A percentile compares a stretch with the other conserved stretches of the same genome.
phyloP scores from a whole-genome alignment of 2,113 vertebrate species.

The Chaetorhynchus papuensis region DNA sequence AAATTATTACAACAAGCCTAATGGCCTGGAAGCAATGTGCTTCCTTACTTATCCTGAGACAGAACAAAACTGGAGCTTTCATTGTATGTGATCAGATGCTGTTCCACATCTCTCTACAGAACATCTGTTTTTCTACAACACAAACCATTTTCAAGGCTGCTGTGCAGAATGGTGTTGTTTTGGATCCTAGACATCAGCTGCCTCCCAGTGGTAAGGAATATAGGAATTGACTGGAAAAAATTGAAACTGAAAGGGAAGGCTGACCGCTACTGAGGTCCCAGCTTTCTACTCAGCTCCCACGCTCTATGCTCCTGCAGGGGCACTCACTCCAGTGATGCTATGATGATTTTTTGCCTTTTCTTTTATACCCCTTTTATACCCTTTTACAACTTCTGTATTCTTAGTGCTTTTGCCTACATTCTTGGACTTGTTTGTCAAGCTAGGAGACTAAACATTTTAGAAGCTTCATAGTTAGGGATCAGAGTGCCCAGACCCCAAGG shows the following conservation, averaged over 20 bases:
- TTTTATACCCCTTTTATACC: too few species aligned
- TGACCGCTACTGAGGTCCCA: not conserved
- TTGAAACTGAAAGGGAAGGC: not conserved
- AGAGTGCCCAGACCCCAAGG: too few species aligned
- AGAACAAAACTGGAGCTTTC: not conserved
- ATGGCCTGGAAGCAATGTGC: not conserved
- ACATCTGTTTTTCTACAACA: not conserved
- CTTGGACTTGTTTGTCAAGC: too few species aligned
- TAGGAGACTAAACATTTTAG: too few species aligned
- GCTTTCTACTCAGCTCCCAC: not conserved
- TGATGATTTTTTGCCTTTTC: too few species aligned
- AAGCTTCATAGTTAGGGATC: too few species aligned
- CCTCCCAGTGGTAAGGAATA: slow-evolving; percentile 3
- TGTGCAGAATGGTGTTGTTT: not conserved
- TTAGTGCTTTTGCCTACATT: too few species aligned
- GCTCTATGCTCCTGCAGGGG: not conserved
- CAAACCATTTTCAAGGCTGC: not conserved
- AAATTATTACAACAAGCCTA: not conserved
- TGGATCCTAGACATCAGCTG: not conserved
- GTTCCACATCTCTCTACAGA: not conserved
- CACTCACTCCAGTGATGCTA: not conserved
- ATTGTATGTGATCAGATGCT: not conserved
- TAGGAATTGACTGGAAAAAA: not conserved
- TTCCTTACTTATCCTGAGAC: not conserved
- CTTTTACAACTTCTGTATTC: too few species aligned